Evolutionary conservation across 2,888 invertebrate genomes (phyloP).

Genomic region (Seladonia tumulorum): DNA sequence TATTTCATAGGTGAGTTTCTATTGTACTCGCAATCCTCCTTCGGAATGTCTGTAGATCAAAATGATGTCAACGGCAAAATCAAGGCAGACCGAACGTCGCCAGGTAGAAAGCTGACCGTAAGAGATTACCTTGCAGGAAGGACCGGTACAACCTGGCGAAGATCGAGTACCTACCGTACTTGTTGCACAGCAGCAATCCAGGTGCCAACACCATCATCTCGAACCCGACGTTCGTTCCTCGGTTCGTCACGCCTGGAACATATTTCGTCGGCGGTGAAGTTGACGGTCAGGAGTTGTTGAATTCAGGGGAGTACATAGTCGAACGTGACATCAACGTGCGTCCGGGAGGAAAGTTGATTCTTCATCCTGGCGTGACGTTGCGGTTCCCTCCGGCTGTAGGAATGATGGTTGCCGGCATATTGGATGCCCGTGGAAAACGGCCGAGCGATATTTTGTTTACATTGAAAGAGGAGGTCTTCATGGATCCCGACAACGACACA

Average conservation of each 20-base stretch:
- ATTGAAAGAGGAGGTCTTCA: conserved; percentile 90
- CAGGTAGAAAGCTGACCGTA: too few species aligned
- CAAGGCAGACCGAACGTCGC: too few species aligned
- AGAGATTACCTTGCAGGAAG: conserved; percentile 85
- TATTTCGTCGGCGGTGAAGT: conserved; percentile 95
- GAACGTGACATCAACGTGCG: conserved; percentile 97
- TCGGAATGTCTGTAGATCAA: neutral
- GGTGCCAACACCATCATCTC: conserved; percentile 93
- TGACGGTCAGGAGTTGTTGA: conserved; percentile 93
- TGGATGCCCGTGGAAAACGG: conserved; percentile 92
- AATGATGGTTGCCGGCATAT: conserved; percentile 97
- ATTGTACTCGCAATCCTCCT: neutral
- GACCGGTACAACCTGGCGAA: conserved; percentile 97
- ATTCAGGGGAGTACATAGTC: conserved; percentile 95
- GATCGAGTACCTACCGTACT: conserved; percentile 95
- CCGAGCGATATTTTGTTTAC: conserved; percentile 93
- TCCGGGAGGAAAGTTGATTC: conserved; percentile 95
- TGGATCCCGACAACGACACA: conserved; percentile 87
- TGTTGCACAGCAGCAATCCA: conserved; percentile 95
- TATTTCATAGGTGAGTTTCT: conserved; percentile 87
- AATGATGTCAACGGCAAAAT: too few species aligned
- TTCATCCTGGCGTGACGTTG: conserved; percentile 95
- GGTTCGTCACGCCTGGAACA: conserved; percentile 89
- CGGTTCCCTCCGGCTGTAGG: conserved; percentile 97
- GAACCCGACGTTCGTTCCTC: conserved; percentile 91